Evolutionary conservation across 2,888 invertebrate genomes (phyloP), one percentile per base, ranked within the genome.

Genomic region (Calameuta idolon): DNA sequence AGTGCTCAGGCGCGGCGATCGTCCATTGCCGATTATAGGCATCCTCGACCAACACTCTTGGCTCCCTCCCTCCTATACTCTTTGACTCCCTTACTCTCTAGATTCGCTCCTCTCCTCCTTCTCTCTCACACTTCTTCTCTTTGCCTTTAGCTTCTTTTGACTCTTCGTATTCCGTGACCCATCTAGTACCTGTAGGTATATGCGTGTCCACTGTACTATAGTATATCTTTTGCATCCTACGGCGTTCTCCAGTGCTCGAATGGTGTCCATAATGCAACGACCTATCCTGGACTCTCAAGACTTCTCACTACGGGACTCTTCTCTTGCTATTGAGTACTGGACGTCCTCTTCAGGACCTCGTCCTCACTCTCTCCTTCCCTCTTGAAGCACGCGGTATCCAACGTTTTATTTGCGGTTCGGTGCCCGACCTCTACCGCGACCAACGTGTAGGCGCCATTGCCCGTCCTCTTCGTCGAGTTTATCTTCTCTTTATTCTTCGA

Each of bases 11-110:
- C 80, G 89, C 89, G 88, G 88, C 88, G 87, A 85, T 79, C 86
- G 79, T 79, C 84, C 88, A 88, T 89, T 89, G 87, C 90, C 89
- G 88, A 90, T 91, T 90, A 90, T 89, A 88, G 90, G 85, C 89
- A 89, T 90, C 87, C 84, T 83, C 81, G 83, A 83, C 68, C 40
- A 37, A 80, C 80, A 78, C 82, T 76, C 79, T 75, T 75, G 76
- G 78, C 82, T 79, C 77, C 81, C 74, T 80, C 82, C 77, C 79
- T 79, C 79, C 75, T 71, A 82, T 81, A 84, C 81, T 85, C 82
- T 79, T 68, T 78, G 71, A 55, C 37, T 77, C 77, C 12, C 75
- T 77, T 75, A 37, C 74, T 80, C 74, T 80, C 79, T 76, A 80
- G 78, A 68, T 79, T 77, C 68, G 37, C 23, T 75, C 35, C 76